These are phyloP conservation scores for Sorex maritimensis DNA, from an alignment of 2,797 vertebrate genomes.

Conservation along the genomic window DNA sequence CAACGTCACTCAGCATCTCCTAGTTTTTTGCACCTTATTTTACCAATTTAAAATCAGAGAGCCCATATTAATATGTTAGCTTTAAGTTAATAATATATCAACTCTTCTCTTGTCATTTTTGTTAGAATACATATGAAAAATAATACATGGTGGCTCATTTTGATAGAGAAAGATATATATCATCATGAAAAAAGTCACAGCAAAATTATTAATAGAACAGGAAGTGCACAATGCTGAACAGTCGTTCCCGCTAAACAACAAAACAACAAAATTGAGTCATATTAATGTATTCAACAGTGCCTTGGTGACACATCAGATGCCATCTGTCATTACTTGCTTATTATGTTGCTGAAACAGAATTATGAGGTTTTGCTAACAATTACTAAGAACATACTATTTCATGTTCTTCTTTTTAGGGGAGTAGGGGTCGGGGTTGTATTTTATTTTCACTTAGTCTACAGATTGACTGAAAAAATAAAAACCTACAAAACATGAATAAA, in stretches of 20 bases:
- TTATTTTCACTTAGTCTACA: conserved; percentile 65
- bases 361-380: conserved; percentile 86
- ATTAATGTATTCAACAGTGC: conserved; percentile 86
- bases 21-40: conserved; percentile 64
- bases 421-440: neutral
- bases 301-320: conserved; percentile 80
- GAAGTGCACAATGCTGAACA: conserved; percentile 81
- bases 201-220: conserved; percentile 79
- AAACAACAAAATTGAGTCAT: conserved; percentile 80
- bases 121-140: conserved; percentile 60
- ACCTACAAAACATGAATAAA: neutral
- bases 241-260: conserved; percentile 83
- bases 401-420: conserved; percentile 40
- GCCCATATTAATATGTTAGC: conserved; percentile 54
- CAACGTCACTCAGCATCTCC: conserved; percentile 28
- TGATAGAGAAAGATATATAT: conserved; percentile 56
- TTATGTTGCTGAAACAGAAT: conserved; percentile 86
- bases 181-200: conserved; percentile 63
- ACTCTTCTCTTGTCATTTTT: conserved; percentile 68
- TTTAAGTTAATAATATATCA: conserved; percentile 71
- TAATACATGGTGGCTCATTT: conserved; percentile 55
- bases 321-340: conserved; percentile 85
- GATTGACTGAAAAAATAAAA: conserved; percentile 11
- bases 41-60: conserved; percentile 59
- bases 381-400: conserved; percentile 59